phyloP scores from a whole-genome alignment of 2,113 vertebrate species.

The Pandion haliaetus region DNA sequence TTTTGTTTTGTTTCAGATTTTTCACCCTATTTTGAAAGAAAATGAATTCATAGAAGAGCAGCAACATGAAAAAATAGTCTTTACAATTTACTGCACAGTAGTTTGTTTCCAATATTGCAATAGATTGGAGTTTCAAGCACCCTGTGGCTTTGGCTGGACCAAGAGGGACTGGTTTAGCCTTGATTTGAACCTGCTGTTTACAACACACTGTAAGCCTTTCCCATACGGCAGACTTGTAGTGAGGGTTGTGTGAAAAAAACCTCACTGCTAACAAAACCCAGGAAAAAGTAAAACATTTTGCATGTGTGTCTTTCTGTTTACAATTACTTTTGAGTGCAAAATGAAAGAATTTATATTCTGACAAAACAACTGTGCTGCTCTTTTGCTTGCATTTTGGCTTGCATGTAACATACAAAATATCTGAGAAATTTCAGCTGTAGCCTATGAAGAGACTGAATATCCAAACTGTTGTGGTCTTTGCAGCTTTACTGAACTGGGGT shows the following conservation, averaged over 20 bases:
- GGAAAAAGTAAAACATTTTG: not conserved
- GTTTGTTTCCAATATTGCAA: conserved; percentile 42
- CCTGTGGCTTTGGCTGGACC: conserved; percentile 58
- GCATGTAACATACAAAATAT: not conserved
- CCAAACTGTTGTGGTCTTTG: not conserved
- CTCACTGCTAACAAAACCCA: not conserved
- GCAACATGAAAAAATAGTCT: not conserved
- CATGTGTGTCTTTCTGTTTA: not conserved
- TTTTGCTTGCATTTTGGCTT: not conserved
- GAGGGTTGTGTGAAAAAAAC: not conserved
- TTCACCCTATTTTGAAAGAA: not conserved
- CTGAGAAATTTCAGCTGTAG: not conserved
- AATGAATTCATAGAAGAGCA: not conserved
- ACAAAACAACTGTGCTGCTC: not conserved
- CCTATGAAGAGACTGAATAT: not conserved
- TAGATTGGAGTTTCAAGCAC: conserved; percentile 36
- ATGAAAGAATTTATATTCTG: not conserved
- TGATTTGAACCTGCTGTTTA: conserved; percentile 68
- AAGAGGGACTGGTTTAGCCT: conserved; percentile 57
- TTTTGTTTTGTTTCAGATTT: not conserved
- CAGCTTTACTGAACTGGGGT: not conserved
- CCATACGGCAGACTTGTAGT: conserved; percentile 11
- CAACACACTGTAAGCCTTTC: conserved; percentile 33
- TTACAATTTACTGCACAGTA: conserved; percentile 28
- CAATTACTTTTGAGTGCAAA: not conserved